Evolutionary conservation across 64 coral and sea anemone species (phyloP).

Genomic region (Anthopleura sola): DNA sequence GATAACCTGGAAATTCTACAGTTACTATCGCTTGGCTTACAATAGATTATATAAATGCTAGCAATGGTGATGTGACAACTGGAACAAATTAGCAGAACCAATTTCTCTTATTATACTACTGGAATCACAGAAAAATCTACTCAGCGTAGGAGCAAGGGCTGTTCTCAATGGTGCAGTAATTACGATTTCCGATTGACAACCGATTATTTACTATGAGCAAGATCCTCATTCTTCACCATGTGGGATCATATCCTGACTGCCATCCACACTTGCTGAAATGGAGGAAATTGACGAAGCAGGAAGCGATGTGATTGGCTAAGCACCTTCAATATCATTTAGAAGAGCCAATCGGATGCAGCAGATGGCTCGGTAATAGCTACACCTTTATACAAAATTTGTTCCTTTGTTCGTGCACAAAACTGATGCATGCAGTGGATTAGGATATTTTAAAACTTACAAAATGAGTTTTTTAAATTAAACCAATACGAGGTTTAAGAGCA

Average conservation of each 20-base stretch:
- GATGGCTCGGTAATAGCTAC: background rate
- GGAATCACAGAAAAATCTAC: background rate
- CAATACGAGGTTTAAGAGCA: background rate
- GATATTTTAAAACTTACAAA: background rate
- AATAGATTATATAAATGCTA: background rate
- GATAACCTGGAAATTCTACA: background rate
- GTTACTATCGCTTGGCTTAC: background rate
- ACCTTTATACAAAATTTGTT: background rate
- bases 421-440: no score
- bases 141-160: background rate
- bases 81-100: background rate
- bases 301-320: background rate
- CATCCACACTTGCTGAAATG: background rate
- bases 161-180: background rate
- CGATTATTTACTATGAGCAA: background rate
- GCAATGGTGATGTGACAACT: background rate
- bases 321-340: background rate
- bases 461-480: no score
- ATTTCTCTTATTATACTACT: background rate
- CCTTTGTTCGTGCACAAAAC: background rate
- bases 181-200: background rate
- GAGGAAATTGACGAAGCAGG: background rate
- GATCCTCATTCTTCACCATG: background rate
- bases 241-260: background rate
- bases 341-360: background rate